phyloP scores from a whole-genome alignment of 2,113 vertebrate genomes.

The Macrotus californicus region DNA sequence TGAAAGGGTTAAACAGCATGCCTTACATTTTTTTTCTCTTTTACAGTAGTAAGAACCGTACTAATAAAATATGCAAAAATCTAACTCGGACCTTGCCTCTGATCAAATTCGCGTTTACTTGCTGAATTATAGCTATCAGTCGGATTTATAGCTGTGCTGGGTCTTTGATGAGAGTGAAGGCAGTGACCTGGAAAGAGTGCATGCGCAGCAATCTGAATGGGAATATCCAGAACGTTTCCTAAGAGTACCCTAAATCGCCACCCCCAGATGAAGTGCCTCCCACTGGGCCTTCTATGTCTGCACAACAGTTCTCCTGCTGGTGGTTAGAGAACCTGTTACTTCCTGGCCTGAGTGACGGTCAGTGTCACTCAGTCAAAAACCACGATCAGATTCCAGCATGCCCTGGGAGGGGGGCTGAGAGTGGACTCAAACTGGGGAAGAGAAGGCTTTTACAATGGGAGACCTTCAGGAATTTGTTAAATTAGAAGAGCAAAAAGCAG shows the following conservation, averaged over 20 bases:
- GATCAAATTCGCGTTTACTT: not conserved
- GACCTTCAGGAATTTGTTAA: not conserved
- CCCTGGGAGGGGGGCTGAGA: not conserved
- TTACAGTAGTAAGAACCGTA: not conserved
- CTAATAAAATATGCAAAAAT: conserved; percentile 14
- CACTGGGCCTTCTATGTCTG: not conserved
- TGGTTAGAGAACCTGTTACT: not conserved
- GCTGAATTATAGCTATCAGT: not conserved
- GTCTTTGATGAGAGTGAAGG: not conserved
- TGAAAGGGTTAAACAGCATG: no score
- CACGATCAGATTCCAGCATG: not conserved
- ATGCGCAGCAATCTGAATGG: not conserved
- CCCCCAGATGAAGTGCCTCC: not conserved
- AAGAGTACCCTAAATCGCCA: not conserved
- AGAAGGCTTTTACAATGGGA: not conserved
- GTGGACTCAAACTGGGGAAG: not conserved
- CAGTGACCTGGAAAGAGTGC: not conserved
- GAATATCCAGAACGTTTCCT: not conserved
- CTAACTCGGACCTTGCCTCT: conserved; percentile 14
- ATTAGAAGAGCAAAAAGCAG: not conserved
- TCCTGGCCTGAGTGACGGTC: not conserved
- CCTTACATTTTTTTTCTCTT: not conserved
- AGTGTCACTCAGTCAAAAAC: not conserved
- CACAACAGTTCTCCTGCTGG: not conserved
- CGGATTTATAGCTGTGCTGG: not conserved